A percentile compares a stretch with the other conserved stretches of the same genome.
phyloP scores from a whole-genome alignment of 2,797 vertebrate genomes.

The Lacerta bilineata region DNA sequence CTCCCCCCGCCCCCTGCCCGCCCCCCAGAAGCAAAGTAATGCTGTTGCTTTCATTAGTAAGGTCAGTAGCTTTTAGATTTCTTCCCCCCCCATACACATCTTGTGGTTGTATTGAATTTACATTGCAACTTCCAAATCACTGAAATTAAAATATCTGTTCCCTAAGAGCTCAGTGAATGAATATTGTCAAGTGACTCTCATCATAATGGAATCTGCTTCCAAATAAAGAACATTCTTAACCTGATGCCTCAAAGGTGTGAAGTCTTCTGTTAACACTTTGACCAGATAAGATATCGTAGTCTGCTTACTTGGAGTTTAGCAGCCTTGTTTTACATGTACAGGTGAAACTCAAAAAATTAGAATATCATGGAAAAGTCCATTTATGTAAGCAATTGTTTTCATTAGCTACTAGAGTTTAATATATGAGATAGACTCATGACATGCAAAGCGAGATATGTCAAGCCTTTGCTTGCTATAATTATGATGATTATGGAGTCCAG shows the following conservation, averaged over 20 bases:
- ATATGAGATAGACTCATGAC: no score
- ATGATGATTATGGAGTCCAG: no score
- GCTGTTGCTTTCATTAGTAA: neutral
- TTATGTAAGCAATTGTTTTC: no score
- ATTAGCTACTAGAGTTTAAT: no score
- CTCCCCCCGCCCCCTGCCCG: no score
- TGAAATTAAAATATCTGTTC: slow-evolving; percentile 9
- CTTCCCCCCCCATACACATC: neutral
- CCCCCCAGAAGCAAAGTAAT: neutral
- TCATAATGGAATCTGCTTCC: slow-evolving; percentile 31
- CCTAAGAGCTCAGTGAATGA: slow-evolving; percentile 18
- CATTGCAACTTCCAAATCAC: neutral
- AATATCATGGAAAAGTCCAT: no score
- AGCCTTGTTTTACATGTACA: neutral
- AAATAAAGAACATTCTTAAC: slow-evolving; percentile 44
- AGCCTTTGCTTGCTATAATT: no score
- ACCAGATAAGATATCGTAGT: slow-evolving; percentile 34
- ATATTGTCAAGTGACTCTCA: slow-evolving; percentile 8
- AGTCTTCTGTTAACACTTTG: slow-evolving; percentile 35
- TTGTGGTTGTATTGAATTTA: neutral
- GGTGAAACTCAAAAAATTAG: no score
- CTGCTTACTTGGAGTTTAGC: neutral
- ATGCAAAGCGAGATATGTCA: no score
- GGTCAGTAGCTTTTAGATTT: neutral
- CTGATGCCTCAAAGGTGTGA: slow-evolving; percentile 32